phyloP scores from a whole-genome alignment of 2,113 vertebrate genomes.

The Eleginops maclovinus region DNA sequence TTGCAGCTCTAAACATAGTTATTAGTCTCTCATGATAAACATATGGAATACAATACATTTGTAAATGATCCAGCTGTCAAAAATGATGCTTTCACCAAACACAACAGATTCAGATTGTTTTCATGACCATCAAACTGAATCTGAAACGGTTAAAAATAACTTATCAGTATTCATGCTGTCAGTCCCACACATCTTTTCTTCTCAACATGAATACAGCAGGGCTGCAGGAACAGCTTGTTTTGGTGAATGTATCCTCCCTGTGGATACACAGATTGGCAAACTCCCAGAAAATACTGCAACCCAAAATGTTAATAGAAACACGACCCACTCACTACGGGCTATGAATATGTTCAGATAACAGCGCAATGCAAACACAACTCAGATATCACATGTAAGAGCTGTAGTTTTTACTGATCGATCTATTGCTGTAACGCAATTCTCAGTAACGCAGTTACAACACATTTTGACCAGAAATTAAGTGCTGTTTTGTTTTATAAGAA shows the following conservation, averaged over 20 bases:
- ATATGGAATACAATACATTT: slow-evolving; percentile 26
- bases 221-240: slow-evolving; percentile 47
- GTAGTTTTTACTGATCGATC: too few species aligned
- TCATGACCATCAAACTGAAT: slow-evolving; percentile 55
- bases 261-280: slow-evolving; percentile 31
- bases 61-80: slow-evolving; percentile 36
- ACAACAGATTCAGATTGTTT: slow-evolving; percentile 43
- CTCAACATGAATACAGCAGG: slow-evolving; percentile 54
- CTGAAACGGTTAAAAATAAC: slow-evolving; percentile 58
- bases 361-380: not conserved
- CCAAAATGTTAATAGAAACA: slow-evolving; percentile 16
- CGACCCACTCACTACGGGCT: not conserved
- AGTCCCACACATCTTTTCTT: slow-evolving; percentile 49
- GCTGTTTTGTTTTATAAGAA: too few species aligned
- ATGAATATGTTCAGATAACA: not conserved
- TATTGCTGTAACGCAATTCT: too few species aligned
- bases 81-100: slow-evolving; percentile 9
- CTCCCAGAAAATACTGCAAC: slow-evolving; percentile 15
- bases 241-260: slow-evolving; percentile 34
- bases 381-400: not conserved
- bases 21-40: slow-evolving; percentile 15
- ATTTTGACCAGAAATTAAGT: too few species aligned
- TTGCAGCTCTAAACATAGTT: slow-evolving; percentile 27
- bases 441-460: too few species aligned
- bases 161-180: slow-evolving; percentile 61